These are phyloP conservation scores for Leptocoma aspasia DNA, from an alignment of 2,113 vertebrate species.

Conservation along the genomic window DNA sequence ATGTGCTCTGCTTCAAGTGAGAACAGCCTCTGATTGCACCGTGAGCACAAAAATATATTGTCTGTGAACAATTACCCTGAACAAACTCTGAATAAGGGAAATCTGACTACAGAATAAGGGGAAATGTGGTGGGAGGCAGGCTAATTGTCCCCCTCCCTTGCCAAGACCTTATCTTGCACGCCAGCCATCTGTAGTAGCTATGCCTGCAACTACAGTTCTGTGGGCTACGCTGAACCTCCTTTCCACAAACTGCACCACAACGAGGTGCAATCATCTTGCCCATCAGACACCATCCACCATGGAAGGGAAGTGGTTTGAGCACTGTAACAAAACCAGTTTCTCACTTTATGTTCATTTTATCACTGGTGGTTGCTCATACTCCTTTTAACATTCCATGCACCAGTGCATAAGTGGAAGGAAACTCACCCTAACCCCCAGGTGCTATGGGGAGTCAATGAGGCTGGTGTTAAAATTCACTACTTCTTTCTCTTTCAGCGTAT, in stretches of 20 bases:
- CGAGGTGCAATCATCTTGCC: neutral
- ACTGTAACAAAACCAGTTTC: neutral
- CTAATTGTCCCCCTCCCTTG: neutral
- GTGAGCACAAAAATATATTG: constrained; percentile 60
- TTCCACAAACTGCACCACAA: neutral
- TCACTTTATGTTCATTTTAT: neutral
- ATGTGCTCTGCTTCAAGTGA: constrained; percentile 54
- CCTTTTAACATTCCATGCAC: neutral
- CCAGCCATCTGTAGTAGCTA: constrained; percentile 28
- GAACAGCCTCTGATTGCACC: constrained; percentile 44
- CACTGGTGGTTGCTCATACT: neutral
- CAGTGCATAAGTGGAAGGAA: rapidly evolving
- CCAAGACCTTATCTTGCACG: neutral
- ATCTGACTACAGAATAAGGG: constrained; percentile 8
- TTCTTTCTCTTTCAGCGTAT: neutral
- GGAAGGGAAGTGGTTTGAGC: neutral
- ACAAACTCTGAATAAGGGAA: constrained; percentile 51
- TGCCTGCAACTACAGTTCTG: neutral
- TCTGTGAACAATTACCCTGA: constrained; percentile 54
- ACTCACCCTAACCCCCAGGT: neutral
- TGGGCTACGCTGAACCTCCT: neutral
- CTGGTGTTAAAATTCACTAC: neutral
- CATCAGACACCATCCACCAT: neutral
- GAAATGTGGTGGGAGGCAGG: neutral
- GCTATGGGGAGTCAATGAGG: neutral